phyloP scores from a whole-genome alignment of 2,888 invertebrate genomes.

The Hirtodrosophila confusa region DNA sequence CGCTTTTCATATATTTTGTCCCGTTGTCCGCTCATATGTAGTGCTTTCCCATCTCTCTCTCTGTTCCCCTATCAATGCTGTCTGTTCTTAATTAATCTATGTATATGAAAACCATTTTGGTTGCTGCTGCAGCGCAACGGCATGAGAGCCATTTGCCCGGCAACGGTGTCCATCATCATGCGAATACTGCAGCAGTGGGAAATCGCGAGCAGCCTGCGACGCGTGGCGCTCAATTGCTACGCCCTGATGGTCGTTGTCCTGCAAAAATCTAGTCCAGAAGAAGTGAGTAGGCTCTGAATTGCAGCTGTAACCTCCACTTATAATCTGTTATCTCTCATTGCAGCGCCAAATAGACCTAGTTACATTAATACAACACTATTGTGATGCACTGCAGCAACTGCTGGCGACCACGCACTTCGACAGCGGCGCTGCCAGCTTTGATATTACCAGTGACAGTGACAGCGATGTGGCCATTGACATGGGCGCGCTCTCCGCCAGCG shows the following conservation, averaged over 20 bases:
- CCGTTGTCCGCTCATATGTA: slow-evolving; percentile 37
- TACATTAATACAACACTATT: slow-evolving; percentile 84
- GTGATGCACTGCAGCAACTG: slow-evolving; percentile 83
- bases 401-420: slow-evolving; percentile 81
- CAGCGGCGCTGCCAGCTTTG: slow-evolving; percentile 69
- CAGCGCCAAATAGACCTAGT: slow-evolving; percentile 87
- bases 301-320: too few species aligned
- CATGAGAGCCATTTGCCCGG: slow-evolving; percentile 86
- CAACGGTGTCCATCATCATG: slow-evolving; percentile 86
- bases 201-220: slow-evolving; percentile 82
- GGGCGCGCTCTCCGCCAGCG: slow-evolving; percentile 81
- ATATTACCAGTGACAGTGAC: slow-evolving; percentile 79
- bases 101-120: not conserved
- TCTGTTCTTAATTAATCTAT: slow-evolving; percentile 6
- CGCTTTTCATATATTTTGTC: slow-evolving; percentile 36
- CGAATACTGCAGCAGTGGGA: slow-evolving; percentile 85
- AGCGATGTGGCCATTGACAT: slow-evolving; percentile 79
- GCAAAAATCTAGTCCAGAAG: slow-evolving; percentile 86
- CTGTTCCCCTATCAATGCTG: slow-evolving; percentile 11
- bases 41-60: slow-evolving; percentile 19
- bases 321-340: slow-evolving; percentile 12
- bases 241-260: slow-evolving; percentile 86
- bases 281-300: slow-evolving; percentile 79
- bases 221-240: slow-evolving; percentile 85
- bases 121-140: slow-evolving; percentile 85